Evolutionary conservation across 2,888 invertebrate species (phyloP).

Genomic region (Metallyticus violacea): DNA sequence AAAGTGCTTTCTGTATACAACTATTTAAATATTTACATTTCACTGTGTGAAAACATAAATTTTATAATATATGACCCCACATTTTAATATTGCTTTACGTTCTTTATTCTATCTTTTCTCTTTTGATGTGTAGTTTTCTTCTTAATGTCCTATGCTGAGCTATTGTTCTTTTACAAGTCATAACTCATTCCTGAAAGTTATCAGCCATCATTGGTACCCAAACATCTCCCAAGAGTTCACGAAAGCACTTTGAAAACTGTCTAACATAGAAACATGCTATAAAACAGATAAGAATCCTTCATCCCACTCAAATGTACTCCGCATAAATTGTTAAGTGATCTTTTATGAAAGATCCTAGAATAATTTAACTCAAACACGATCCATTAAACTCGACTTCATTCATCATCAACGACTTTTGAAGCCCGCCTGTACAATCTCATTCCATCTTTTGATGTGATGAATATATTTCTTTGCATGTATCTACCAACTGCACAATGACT

Average conservation of each 20-base stretch:
- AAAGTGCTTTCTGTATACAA: too few species aligned
- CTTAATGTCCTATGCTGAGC: too few species aligned
- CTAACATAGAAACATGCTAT: not conserved
- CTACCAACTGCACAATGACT: too few species aligned
- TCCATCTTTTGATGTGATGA: not conserved
- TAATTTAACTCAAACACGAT: not conserved
- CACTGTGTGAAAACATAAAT: too few species aligned
- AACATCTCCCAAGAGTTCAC: not conserved
- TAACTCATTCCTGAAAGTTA: not conserved
- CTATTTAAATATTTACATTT: too few species aligned
- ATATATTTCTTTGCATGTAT: too few species aligned
- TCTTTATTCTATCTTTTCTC: too few species aligned
- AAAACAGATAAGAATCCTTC: not conserved
- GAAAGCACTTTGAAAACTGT: not conserved
- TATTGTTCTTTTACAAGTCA: not conserved
- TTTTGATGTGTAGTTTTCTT: too few species aligned
- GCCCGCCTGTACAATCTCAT: not conserved
- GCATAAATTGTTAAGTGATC: not conserved
- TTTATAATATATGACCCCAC: too few species aligned
- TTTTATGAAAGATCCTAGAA: not conserved
- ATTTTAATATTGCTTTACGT: too few species aligned
- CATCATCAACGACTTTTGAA: not conserved
- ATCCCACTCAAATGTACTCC: too few species aligned
- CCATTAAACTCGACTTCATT: not conserved
- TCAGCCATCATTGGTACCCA: not conserved